phyloP scores from a whole-genome alignment of 37 sponge, comb jelly and placozoan genomes.

The Bolinopsis microptera region DNA sequence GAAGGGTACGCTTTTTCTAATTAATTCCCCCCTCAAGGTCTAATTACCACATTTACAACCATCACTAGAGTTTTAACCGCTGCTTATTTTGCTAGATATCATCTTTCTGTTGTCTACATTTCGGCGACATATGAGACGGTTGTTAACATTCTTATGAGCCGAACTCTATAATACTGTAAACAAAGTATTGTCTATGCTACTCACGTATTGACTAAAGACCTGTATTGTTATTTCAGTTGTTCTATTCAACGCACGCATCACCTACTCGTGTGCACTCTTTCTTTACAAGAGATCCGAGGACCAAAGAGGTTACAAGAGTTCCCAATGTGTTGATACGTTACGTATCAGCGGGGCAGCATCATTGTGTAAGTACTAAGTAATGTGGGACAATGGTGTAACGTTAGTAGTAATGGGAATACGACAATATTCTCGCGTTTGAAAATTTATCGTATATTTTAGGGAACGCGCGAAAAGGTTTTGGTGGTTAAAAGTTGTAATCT shows the following conservation, averaged over 20 bases:
- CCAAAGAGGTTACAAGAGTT: neutral
- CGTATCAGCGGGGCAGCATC: slow-evolving; percentile 10
- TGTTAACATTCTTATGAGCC: no score
- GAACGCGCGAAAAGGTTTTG: neutral
- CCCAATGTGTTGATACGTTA: neutral
- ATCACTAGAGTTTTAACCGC: no score
- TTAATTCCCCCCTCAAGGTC: neutral
- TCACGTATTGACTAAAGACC: no score
- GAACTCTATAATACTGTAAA: no score
- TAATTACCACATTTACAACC: no score
- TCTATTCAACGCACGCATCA: neutral
- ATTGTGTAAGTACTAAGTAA: slow-evolving; percentile 17
- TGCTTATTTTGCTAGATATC: no score
- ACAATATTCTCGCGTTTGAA: neutral
- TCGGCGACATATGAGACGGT: no score
- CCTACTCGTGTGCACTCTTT: slow-evolving; percentile 34
- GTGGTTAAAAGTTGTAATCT: neutral
- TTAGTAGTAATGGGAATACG: neutral
- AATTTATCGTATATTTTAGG: neutral
- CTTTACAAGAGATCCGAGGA: slow-evolving; percentile 15
- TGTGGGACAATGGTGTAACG: neutral
- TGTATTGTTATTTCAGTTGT: slow-evolving; percentile 51
- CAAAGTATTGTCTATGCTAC: no score
- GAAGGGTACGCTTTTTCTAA: neutral
- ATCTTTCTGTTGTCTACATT: no score